Evolutionary conservation across 2,888 invertebrate genomes (phyloP), one percentile per base, ranked within the genome.

Genomic region (Synergus umbraculus): DNA sequence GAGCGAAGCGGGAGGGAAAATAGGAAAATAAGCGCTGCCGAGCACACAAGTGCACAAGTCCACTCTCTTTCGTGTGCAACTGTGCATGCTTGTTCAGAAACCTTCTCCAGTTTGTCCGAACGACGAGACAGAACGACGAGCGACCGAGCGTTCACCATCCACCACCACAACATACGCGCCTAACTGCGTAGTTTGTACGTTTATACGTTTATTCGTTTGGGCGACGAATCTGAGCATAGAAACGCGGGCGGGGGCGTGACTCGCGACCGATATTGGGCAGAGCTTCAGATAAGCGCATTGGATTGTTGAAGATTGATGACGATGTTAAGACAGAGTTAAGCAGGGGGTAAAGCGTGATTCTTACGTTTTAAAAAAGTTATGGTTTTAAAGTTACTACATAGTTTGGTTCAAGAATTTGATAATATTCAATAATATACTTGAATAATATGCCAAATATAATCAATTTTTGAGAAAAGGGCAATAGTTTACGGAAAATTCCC

Each of bases 1-100:
- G n/a, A 54, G n/a, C n/a, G 8, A n/a, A 54, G 37, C 67, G 73
- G 79, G 73, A 81, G 78, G 29, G 29, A 29, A 29, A 29, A 29
- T 29, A 29, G 79, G 67, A 79, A 84, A 79, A 82, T 83, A 81
- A 81, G 80, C 78, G 76, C 37, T 84, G 83, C 83, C 80, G 81
- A 83, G 79, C 82, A 83, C 82, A 84, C 69, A 69, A 49, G 29
- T 69, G 18, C 69, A 69, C 22, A 22, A 69, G 15, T n/a, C 46
- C 46, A 7, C 15, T 69, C 69, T 69, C 44, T 46, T 46, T 12
- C 18, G 18, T 69, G 22, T 15, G 46, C 46, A 44, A 46, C 46
- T 69, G 46, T 49, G 29, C 69, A 49, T 69, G 46, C 22, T 46
- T 22, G 13, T 46, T 44, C 66, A n/a, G n/a, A 41, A 43, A 41